Evolutionary conservation across 2,888 invertebrate genomes (phyloP).

Genomic region (Cataglyphis livida): DNA sequence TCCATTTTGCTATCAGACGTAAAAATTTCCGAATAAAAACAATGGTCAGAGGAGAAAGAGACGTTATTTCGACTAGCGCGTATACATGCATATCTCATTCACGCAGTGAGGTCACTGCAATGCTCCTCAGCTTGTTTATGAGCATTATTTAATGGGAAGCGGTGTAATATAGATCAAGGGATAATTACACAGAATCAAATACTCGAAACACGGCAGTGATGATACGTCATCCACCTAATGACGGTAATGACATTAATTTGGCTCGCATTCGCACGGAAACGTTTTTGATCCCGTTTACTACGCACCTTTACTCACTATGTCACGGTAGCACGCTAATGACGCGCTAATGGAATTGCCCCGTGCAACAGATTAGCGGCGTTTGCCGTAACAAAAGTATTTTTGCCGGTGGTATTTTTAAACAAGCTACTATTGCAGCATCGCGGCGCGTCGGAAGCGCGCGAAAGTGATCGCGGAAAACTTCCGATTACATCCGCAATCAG

Average conservation of each 20-base stretch:
- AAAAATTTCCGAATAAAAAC: conserved; percentile 27
- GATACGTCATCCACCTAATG: conserved; percentile 34
- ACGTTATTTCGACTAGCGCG: conserved; percentile 13
- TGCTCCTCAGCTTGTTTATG: not conserved
- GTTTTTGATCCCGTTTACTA: conserved; percentile 29
- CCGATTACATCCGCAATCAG: conserved; percentile 32
- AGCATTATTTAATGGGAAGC: conserved; percentile 13
- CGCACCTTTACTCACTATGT: conserved; percentile 8
- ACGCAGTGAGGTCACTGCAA: not conserved
- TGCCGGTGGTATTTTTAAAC: conserved; percentile 17
- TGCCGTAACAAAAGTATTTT: conserved; percentile 31
- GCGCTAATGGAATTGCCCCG: conserved; percentile 18
- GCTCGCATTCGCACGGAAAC: not conserved
- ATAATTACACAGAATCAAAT: conserved; percentile 41
- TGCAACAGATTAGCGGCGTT: conserved; percentile 38
- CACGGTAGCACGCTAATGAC: conserved; percentile 15
- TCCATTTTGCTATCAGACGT: not conserved
- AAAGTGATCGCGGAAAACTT: conserved; percentile 37
- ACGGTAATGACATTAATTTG: conserved; percentile 37
- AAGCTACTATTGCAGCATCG: not conserved
- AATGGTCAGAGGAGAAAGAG: not conserved
- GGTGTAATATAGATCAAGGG: conserved; percentile 26
- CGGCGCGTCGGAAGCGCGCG: not conserved
- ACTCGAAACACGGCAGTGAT: conserved; percentile 25
- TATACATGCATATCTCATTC: not conserved